Conservation (phyloP, 2,888 invertebrate species). For the Dasysyrphus albostriatus region DNA sequence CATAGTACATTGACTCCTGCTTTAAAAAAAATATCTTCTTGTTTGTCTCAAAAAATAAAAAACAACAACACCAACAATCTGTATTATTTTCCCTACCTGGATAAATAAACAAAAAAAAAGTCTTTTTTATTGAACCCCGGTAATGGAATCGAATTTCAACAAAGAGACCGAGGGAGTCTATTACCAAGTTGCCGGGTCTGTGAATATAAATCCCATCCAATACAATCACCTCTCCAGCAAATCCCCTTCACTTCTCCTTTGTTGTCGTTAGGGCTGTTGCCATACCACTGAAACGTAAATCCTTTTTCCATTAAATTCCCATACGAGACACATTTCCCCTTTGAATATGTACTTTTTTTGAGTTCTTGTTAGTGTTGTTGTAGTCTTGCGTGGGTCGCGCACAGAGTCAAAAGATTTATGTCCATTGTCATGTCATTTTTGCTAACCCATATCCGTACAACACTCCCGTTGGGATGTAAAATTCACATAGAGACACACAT, state of each 20-base stretch:
- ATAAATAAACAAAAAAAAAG: neutral
- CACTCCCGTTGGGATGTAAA: conserved; percentile 34
- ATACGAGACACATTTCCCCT: conserved; percentile 17
- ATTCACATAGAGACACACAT: conserved; percentile 39
- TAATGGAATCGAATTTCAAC: conserved; percentile 1
- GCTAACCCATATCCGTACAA: conserved; percentile 39
- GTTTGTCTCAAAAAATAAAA: neutral
- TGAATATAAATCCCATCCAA: neutral
- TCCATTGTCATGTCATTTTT: conserved; percentile 58
- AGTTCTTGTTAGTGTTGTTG: neutral
- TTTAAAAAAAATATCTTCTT: neutral
- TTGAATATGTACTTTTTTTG: neutral
- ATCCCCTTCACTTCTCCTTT: neutral
- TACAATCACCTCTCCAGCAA: neutral
- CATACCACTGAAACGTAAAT: conserved; percentile 25
- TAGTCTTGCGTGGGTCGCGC: neutral
- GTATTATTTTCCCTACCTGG: neutral
- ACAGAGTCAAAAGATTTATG: conserved; percentile 54
- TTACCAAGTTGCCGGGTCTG: neutral
- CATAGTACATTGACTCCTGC: neutral
- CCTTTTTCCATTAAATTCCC: conserved; percentile 40
- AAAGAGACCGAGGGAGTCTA: neutral
- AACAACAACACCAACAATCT: neutral
- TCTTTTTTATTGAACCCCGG: neutral
- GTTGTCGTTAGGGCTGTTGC: conserved; percentile 6